Base-by-base conservation (phyloP, 2,888 invertebrate genomes). In the Epinotia ramella region DNA sequence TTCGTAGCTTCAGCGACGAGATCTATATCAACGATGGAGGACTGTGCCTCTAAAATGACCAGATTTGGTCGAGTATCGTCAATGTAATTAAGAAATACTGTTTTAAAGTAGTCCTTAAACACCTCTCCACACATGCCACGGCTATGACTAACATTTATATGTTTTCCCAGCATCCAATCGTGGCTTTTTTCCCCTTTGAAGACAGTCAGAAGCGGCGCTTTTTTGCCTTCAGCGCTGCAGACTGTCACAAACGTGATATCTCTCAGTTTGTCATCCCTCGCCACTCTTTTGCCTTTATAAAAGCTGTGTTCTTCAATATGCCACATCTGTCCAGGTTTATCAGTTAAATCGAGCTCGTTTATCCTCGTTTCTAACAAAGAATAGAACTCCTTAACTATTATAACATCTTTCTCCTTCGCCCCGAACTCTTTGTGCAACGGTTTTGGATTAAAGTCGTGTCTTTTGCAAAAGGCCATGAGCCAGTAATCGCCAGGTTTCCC, bases 321-420 rank as follows among this genome's bases (percentile, higher is more conserved):
- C 70, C 70, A 71, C 11, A 71, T 62, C 9, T 71, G 46, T 62
- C 33, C 70, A 20, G 70, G 70, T 49, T 62, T 71, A 53, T 71
- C 70, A 0, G 33, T 20, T 40, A 71, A 71, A 28, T 53, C 20
- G 18, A 62, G 13, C 18, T 63, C 18, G 9, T 63, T 18, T 9
- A 62, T 49, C 49, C 44, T 62, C 62, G 28, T 33, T 62, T 71
- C 33, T 18, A 71, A 6, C 18, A 40, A 16, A 11, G 53, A 33
- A 33, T 62, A 71, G 33, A 33, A 71, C 24, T 71, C 70, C 33
- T 71, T 71, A 28, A 71, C 59, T 24, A 59, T 24, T 4, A 68
- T 20, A 6, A 59, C 59, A 6, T 24, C 68, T 44, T 59, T 68
- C 18, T 68, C 68, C 44, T 68, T 44, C 11, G 12, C 44, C 9